Percentiles rank a stretch among this genome's conserved stretches.
Conservation (phyloP, 2,113 vertebrate genomes). For the Clarias macrocephalus region DNA sequence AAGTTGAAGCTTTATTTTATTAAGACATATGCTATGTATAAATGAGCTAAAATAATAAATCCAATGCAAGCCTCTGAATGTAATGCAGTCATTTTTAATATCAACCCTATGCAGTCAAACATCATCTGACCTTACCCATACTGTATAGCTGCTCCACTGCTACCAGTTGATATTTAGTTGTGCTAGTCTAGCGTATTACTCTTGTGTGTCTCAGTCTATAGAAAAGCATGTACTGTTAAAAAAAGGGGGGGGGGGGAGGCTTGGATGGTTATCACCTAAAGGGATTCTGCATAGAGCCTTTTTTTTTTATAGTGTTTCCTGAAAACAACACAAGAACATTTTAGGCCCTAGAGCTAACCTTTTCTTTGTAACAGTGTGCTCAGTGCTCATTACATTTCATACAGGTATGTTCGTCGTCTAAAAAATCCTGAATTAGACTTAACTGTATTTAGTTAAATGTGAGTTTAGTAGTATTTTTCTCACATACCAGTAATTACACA, state of each 20-base stretch:
- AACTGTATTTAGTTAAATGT: neutral
- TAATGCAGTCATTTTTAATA: neutral
- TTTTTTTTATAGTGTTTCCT: neutral
- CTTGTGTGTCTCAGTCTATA: neutral
- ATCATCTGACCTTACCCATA: neutral
- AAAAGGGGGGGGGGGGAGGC: neutral
- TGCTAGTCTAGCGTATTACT: neutral
- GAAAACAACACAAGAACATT: neutral
- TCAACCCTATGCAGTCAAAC: neutral
- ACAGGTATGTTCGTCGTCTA: too few relatives aligned
- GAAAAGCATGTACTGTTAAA: neutral
- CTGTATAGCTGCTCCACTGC: neutral
- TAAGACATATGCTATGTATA: neutral
- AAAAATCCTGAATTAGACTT: neutral
- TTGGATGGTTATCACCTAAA: neutral
- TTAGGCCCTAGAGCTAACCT: neutral
- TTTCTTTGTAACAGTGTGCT: neutral
- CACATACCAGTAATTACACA: neutral
- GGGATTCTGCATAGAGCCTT: neutral
- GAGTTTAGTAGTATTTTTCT: too few relatives aligned
- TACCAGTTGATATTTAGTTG: neutral
- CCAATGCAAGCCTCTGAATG: neutral
- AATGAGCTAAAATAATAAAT: neutral
- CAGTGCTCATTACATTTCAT: neutral
- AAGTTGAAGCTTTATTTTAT: neutral